Conservation (phyloP, 2,888 invertebrate genomes). For the Apodemia hepburni region DNA sequence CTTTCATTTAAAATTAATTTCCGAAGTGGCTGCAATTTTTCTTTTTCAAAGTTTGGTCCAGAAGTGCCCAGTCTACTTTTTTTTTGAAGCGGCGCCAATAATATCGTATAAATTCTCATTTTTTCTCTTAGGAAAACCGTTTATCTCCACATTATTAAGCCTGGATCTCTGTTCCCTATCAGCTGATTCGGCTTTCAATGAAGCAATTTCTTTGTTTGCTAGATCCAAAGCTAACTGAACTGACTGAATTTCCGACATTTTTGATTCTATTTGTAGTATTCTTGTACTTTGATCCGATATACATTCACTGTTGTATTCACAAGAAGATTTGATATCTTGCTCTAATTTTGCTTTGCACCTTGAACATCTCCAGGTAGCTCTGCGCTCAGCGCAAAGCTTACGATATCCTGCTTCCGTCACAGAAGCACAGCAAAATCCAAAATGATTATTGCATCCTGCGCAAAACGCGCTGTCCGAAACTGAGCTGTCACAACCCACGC, state of each 20-base stretch:
- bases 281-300: neutral
- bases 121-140: neutral
- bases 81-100: neutral
- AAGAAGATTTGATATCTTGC: neutral
- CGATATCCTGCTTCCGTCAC: slow-evolving; percentile 9
- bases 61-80: neutral
- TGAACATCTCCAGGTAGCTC: slow-evolving; percentile 3
- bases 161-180: neutral
- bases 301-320: neutral
- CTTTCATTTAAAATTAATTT: too few relatives aligned
- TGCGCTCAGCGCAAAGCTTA: slow-evolving; percentile 1
- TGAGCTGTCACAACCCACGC: neutral
- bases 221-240: neutral
- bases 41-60: too few relatives aligned
- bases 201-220: neutral
- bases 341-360: neutral
- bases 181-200: neutral
- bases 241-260: neutral
- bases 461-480: neutral
- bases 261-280: neutral
- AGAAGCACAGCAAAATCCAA: slow-evolving; percentile 5
- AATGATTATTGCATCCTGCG: neutral
- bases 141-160: neutral
- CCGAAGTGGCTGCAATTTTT: too few relatives aligned
- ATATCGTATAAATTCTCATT: neutral